Evolutionary conservation across 2,113 vertebrate species (phyloP), one percentile per base, ranked within the genome.

Genomic region (Oryzias celebensis): DNA sequence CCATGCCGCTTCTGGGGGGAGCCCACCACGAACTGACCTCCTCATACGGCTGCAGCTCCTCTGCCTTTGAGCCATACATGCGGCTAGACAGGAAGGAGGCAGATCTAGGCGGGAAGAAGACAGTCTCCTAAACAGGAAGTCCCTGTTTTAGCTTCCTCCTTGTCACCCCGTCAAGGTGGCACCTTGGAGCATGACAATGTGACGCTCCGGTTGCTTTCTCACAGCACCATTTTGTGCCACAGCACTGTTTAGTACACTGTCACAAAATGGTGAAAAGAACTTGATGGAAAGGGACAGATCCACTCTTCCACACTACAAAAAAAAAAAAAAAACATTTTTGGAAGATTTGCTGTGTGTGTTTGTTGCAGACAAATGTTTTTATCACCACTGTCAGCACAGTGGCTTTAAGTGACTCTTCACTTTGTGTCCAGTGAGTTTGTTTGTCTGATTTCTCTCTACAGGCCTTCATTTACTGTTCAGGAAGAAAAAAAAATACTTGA

Each of bases 51-150:
- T 94, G 95, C 48, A 93, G 94, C 2, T 88, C 90, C 1, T 98
- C 95, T 0, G 96, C 96, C 0, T 98, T 98, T 3, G 95, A 96
- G 90, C 96, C 96, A 66, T 97, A 95, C 89, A 91, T 89, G 53
- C 88, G 93, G 68, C 91, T 94, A 81, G 94, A 94, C 58, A 88
- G 89, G 86, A 94, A 93, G 75, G 94, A 88, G 56, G 73, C 17
- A n/a, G 87, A 91, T 45, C 44, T 91, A 22, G 73, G 88, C 2
- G 90, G 85, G 75, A 94, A 93, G 88, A 94, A 95, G 82, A 91
- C 92, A 0, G 88, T 91, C 70, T 92, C 93, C 62, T 98, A 92
- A 91, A 69, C 24, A 6, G 17, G 0, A 12, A 1, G 31, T 22
- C 42, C 26, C 15, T 17, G 49, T 16, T 58, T 62, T 16, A 52